Evolutionary conservation across 2,113 vertebrate species (phyloP).

Genomic region (Sardina pilchardus): DNA sequence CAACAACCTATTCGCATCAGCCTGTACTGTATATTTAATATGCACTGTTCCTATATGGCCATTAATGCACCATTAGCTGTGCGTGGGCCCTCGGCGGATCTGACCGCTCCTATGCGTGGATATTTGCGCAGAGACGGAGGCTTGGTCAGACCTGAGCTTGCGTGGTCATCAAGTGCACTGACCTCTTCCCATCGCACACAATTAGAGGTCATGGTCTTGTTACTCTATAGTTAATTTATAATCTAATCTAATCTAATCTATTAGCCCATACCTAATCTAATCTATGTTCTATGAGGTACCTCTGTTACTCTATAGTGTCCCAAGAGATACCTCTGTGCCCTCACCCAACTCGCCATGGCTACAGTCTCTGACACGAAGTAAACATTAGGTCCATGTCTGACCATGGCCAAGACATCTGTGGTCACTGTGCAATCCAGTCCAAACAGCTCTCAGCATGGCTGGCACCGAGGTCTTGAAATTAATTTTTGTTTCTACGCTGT

Average conservation of each 20-base stretch:
- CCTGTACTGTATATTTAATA: background rate
- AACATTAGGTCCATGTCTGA: constrained; percentile 23
- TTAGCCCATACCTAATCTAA: too few species aligned
- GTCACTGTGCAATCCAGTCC: constrained; percentile 14
- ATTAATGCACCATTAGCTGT: background rate
- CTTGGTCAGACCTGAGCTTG: constrained; percentile 24
- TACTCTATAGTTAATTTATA: background rate
- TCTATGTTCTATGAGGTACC: too few species aligned
- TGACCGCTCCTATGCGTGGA: background rate
- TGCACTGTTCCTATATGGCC: background rate
- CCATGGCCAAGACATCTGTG: constrained; percentile 18
- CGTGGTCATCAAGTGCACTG: background rate
- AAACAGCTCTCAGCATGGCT: background rate
- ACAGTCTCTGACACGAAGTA: constrained; percentile 25
- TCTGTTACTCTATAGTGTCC: background rate
- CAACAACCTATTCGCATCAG: background rate
- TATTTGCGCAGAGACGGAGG: constrained; percentile 18
- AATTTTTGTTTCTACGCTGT: background rate
- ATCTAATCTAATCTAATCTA: too few species aligned
- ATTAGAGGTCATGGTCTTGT: constrained; percentile 11
- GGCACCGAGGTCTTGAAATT: background rate
- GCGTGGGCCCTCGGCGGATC: background rate
- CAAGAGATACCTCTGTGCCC: background rate
- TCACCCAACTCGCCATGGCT: constrained; percentile 23
- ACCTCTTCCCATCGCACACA: background rate